A percentile compares a stretch with the other conserved stretches of the same genome.
These are phyloP conservation scores for Drosophila vallismaia DNA, from an alignment of 2,888 invertebrate genomes.

Conservation along the genomic window DNA sequence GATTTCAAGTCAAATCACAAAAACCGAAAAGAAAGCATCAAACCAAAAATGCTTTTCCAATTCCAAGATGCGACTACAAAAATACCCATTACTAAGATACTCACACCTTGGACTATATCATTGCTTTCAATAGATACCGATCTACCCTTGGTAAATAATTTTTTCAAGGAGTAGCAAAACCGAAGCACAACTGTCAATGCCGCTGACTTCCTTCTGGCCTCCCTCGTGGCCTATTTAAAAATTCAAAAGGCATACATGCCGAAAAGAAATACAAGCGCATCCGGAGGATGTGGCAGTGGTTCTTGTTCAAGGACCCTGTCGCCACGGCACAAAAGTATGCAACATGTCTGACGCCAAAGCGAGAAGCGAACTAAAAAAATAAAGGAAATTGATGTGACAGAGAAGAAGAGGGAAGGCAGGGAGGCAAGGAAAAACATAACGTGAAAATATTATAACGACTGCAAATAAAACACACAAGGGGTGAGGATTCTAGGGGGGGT, in stretches of 20 bases:
- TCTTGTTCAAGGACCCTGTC: conserved; percentile 23
- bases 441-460: conserved; percentile 63
- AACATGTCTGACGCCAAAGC: conserved; percentile 56
- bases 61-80: background rate
- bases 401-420: background rate
- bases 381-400: conserved; percentile 21
- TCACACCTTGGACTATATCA: too few relatives aligned
- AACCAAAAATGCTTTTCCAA: background rate
- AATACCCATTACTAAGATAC: background rate
- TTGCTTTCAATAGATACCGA: background rate
- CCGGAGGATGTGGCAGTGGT: conserved; percentile 1
- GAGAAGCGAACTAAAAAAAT: conserved; percentile 9
- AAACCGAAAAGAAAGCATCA: conserved; percentile 21
- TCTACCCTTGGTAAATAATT: background rate
- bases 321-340: conserved; percentile 54
- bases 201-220: conserved; percentile 39
- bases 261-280: conserved; percentile 38
- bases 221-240: conserved; percentile 64
- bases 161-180: conserved; percentile 22
- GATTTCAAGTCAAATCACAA: conserved; percentile 63
- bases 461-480: conserved; percentile 66
- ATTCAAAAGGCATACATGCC: conserved; percentile 69
- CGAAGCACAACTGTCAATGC: conserved; percentile 64
- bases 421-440: conserved; percentile 32
- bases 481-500: conserved; percentile 20